These are phyloP conservation scores for Syndactyla subalaris DNA, from an alignment of 2,797 vertebrate genomes.

Conservation along the genomic window DNA sequence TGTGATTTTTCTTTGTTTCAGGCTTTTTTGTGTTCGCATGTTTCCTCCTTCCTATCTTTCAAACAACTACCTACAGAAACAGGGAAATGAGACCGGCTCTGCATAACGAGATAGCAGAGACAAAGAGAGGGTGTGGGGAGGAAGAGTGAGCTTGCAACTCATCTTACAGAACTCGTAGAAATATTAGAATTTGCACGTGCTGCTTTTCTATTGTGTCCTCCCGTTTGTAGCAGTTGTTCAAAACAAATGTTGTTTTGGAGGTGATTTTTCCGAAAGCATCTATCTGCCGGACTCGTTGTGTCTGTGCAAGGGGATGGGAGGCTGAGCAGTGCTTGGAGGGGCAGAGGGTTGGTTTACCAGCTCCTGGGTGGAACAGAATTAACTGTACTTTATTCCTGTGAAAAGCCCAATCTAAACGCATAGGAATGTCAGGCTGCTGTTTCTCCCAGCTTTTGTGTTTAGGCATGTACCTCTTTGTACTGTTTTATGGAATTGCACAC, in stretches of 20 bases:
- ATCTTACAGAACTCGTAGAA: neutral
- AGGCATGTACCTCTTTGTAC: neutral
- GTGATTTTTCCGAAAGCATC: neutral
- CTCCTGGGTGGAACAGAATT: neutral
- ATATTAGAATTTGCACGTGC: neutral
- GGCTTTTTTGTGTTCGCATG: neutral
- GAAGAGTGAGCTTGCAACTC: neutral
- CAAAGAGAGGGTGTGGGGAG: constrained; percentile 24
- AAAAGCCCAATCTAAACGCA: neutral
- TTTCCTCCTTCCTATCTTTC: neutral
- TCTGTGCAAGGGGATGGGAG: neutral
- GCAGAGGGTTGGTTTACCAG: neutral
- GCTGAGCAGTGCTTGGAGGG: neutral
- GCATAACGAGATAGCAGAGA: neutral
- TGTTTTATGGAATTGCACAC: neutral
- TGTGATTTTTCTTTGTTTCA: neutral
- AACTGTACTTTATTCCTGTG: neutral
- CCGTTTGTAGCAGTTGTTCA: neutral
- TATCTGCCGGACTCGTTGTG: fast-evolving
- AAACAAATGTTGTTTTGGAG: neutral
- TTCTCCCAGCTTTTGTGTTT: neutral
- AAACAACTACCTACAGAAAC: neutral
- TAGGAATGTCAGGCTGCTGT: neutral
- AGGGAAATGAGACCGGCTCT: neutral
- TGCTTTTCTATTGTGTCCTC: neutral